Evolutionary conservation across 2,888 invertebrate genomes (phyloP), one percentile per base, ranked within the genome.

Genomic region (Ornithoptera priamus): DNA sequence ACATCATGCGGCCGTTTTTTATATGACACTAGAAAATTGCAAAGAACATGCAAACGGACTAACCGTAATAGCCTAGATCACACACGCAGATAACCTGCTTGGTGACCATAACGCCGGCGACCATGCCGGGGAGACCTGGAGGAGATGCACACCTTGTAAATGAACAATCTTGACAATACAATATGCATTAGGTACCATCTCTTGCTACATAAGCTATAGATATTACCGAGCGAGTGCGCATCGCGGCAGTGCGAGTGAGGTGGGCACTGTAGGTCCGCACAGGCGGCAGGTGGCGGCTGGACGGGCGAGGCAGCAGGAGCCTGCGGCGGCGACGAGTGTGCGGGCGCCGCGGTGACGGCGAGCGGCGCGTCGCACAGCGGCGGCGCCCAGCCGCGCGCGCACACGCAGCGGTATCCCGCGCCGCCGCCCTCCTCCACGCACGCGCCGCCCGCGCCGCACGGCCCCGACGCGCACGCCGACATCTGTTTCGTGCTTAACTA

Each of bases 401-500:
- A 97, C 82, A 96, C 94, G 87, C 98, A 98, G 72, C 94, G 89
- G 88, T 89, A 90, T 36, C 86, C 89, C 17, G 81, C 78, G 72
- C 86, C 89, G 73, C 81, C 85, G 72, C 78, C 78, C 83, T 89
- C 90, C 82, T 96, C 95, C 66, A 93, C 89, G 84, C 98, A 98
- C 46, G 90, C 93, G 62, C 96, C 97, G 71, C 95, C 95, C 87
- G 96, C 96, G 75, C 94, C 93, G 87, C 99, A 99, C 69, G 96
- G 94, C 66, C 93, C 93, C 58, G 93, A 94, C 78, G 91, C 87
- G 79, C 97, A 97, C 10, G 95, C 95, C 1, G 95, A 88, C 86
- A 87, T 84, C 88, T 90, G 77, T 71, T 39, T 36, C 5, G 36
- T 7, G 6, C 36, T 5, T 36, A 8, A 7, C 36, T 36, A 7